phyloP scores from a whole-genome alignment of 2,113 vertebrate genomes.

The Dipodomys spectabilis region DNA sequence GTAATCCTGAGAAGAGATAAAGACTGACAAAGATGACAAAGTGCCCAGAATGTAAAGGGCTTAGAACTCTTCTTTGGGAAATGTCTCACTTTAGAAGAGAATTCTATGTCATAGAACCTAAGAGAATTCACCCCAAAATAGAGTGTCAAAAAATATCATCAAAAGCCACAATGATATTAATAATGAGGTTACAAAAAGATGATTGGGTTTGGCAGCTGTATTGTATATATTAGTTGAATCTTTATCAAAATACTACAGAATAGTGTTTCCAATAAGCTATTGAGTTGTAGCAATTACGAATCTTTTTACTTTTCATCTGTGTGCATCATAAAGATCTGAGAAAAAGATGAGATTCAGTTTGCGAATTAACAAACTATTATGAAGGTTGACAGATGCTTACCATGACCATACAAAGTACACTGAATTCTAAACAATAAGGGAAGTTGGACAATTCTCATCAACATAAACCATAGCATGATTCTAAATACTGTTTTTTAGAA shows the following conservation, averaged over 20 bases:
- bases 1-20: background rate
- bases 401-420: background rate
- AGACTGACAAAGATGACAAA: background rate
- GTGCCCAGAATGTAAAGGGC: background rate
- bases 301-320: conserved; percentile 6
- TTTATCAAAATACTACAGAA: conserved; percentile 25
- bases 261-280: background rate
- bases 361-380: background rate
- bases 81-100: conserved; percentile 17
- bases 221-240: conserved; percentile 41
- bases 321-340: conserved; percentile 26
- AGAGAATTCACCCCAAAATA: conserved; percentile 10
- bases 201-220: background rate
- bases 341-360: conserved; percentile 45
- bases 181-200: background rate
- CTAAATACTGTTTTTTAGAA: background rate
- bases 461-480: background rate
- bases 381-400: background rate
- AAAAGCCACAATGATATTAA: background rate
- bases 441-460: background rate
- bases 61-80: background rate
- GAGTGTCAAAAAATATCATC: background rate
- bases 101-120: background rate
- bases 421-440: background rate
- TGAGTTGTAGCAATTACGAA: background rate